Evolutionary conservation across 2,797 vertebrate species (phyloP), one percentile per base, ranked within the genome.

Genomic region (Alfaro cultratus): DNA sequence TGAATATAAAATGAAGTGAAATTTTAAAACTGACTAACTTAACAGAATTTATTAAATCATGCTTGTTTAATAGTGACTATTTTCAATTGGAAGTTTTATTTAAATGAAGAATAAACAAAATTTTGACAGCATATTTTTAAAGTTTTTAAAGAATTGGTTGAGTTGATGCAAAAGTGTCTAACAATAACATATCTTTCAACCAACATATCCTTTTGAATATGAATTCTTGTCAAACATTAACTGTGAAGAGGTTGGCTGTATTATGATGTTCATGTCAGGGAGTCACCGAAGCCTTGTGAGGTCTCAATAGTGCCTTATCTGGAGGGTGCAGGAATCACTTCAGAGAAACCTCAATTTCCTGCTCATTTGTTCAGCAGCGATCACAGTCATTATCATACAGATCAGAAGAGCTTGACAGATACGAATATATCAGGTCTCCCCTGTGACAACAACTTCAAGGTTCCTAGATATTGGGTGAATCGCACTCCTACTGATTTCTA

Each of bases 301-400:
- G 55, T 83, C 60, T 92, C 88, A 87, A 89, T 76, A 51, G 60
- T 73, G 76, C 57, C 88, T 93, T 94, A 95, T 95, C 94, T 91
- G 55, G 67, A 85, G 70, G 82, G 85, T 79, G 80, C 89, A 93
- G 89, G 79, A 83, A 92, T 93, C 90, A 92, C 85, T 83, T 82
- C 77, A 57, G 88, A 84, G 88, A 86, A 90, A 93, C 93, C 87
- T 92, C 86, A 90, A 93, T 94, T 93, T 92, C 89, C 89, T 88
- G 86, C 87, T 90, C 87, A 88, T 95, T 91, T 93, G 86, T 91
- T 88, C 81, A 89, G 86, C 91, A 93, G 91, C 89, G 77, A 79
- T 87, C 82, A 79, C 89, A 86, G 76, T 83, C 83, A 92, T 93
- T 92, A 94, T 93, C 90, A 92, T 73, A 86, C 77, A 84, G 86